Evolutionary conservation across 2,888 invertebrate species (phyloP).

Genomic region (Apamea monoglypha): DNA sequence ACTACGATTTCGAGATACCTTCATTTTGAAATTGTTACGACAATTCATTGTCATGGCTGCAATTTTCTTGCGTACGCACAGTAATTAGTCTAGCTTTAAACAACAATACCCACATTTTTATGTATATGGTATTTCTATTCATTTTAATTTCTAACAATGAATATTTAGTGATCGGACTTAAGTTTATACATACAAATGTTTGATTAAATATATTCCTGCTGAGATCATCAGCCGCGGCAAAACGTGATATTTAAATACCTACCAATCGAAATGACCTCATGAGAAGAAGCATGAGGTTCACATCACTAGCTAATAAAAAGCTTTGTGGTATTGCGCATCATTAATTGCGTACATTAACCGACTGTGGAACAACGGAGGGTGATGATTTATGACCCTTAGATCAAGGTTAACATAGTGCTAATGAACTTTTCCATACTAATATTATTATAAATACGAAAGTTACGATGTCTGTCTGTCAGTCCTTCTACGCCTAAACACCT

Average conservation of each 20-base stretch:
- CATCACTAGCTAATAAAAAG: conserved; percentile 56
- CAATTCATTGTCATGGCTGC: conserved; percentile 69
- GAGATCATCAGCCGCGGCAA: conserved; percentile 61
- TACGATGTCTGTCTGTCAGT: background rate
- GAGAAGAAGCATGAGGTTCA: conserved; percentile 46
- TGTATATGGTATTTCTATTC: background rate
- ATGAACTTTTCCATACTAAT: conserved; percentile 8
- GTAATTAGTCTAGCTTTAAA: background rate
- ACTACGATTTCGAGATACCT: conserved; percentile 50
- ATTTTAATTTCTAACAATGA: conserved; percentile 25
- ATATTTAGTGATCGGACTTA: conserved; percentile 31
- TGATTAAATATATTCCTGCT: conserved; percentile 54
- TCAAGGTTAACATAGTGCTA: background rate
- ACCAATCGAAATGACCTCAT: conserved; percentile 63
- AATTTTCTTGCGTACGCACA: conserved; percentile 35
- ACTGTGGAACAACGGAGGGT: conserved; percentile 13
- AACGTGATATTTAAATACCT: conserved; percentile 65
- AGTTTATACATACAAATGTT: conserved; percentile 44
- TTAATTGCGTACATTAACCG: conserved; percentile 38
- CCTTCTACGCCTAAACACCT: background rate
- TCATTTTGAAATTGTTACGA: conserved; percentile 61
- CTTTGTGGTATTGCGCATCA: conserved; percentile 55
- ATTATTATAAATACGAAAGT: background rate
- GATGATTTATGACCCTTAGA: conserved; percentile 26
- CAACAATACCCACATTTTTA: conserved; percentile 29